A percentile compares a stretch with the other conserved stretches of the same genome.
Evolutionary conservation across 2,888 invertebrate genomes (phyloP).

Genomic region (Leucoma salicis): DNA sequence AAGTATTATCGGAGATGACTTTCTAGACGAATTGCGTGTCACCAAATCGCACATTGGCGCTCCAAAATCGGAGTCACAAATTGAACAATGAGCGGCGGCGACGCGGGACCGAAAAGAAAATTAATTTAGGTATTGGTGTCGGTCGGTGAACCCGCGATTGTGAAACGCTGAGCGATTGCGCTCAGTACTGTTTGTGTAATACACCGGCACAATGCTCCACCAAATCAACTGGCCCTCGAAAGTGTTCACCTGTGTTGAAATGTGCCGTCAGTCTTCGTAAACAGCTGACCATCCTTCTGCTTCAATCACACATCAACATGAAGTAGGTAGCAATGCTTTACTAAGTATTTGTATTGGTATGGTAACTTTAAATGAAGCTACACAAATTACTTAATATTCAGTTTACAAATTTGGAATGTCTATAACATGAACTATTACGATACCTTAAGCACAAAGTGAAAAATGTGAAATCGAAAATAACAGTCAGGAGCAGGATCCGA

Average conservation of each 20-base stretch:
- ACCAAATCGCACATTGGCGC: constrained; percentile 53
- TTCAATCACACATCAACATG: too few relatives aligned
- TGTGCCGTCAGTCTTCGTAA: constrained; percentile 6
- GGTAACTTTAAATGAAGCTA: too few relatives aligned
- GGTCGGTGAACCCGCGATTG: constrained; percentile 76
- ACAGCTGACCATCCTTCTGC: constrained; percentile 30
- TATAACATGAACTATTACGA: too few relatives aligned
- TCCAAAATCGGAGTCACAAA: constrained; percentile 66
- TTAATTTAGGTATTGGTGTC: constrained; percentile 82
- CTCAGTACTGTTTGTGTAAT: constrained; percentile 76
- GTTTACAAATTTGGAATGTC: too few relatives aligned
- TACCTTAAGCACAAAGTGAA: too few relatives aligned
- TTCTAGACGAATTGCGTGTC: constrained; percentile 54
- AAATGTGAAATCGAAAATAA: too few relatives aligned
- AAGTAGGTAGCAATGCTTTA: too few relatives aligned
- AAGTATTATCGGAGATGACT: constrained; percentile 43
- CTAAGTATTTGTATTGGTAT: too few relatives aligned
- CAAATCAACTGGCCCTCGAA: constrained; percentile 69
- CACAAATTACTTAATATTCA: too few relatives aligned
- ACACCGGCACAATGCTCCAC: constrained; percentile 70
- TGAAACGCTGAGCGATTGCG: constrained; percentile 77
- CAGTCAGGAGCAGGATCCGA: too few relatives aligned
- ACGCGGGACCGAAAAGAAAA: constrained; percentile 75
- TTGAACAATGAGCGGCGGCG: constrained; percentile 71
- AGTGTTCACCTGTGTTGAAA: constrained; percentile 70